Evolutionary conservation across 2,113 vertebrate genomes (phyloP), one percentile per base, ranked within the genome.

Genomic region (Corythoichthys haematopterus): DNA sequence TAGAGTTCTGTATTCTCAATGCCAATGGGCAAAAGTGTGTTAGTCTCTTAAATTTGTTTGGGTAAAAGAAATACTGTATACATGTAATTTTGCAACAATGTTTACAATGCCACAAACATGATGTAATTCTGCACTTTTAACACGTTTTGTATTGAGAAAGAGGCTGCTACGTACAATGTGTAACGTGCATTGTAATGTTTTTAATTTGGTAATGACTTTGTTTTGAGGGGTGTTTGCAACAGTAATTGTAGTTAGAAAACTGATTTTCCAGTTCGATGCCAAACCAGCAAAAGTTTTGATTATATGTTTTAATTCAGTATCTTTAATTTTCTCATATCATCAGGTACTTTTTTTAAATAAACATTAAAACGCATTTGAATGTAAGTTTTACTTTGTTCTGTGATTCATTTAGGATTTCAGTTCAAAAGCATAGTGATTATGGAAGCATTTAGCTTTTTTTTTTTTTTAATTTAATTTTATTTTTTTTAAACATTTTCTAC

Each of bases 51-150:
- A 59, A 36, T 45, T 60, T 53, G 2, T 38, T 52, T 8, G 13
- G 1, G 20, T 28, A 58, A 66, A 68, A 1, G 20, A 13, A 52
- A 43, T 66, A 50, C 63, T 43, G 20, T 28, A 66, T 47, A 74
- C 40, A 37, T 28, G 40, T 33, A 28, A 8, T 53, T 33, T 63
- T 70, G 53, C 7, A 64, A 28, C 51, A 46, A 70, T 66, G 38
- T 52, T 50, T 51, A 65, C 47, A 53, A 55, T 74, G 55, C 61
- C 66, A 45, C 36, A 61, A 77, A 68, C 20, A 1, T 56, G 43
- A 40, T 68, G 6, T 55, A 47, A 58, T 72, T 37, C 53, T 80
- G 83, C 88, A 88, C 83, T 89, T 28, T 87, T 84, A 85, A 59
- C 45, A n/a, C 12, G 14, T 76, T 78, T 79, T 56, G 53, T 52